Percentiles rank a stretch among this genome's conserved stretches.
Conservation (phyloP, 2,797 vertebrate genomes). For the Halcyon leucocephala region DNA sequence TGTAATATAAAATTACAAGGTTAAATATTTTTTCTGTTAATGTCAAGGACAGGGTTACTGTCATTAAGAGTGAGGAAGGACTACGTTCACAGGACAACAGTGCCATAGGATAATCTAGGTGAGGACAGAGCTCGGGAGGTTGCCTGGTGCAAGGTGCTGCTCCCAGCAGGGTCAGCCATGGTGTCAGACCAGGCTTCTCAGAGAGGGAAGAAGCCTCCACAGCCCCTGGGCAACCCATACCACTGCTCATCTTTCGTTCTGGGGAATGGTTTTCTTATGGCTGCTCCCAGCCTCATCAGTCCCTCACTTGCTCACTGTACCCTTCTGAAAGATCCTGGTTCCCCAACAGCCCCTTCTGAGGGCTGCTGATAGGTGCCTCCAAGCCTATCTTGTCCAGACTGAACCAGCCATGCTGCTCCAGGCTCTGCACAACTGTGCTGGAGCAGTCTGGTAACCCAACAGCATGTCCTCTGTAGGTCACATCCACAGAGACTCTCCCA, state of each 20-base stretch:
- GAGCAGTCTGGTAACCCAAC: not conserved
- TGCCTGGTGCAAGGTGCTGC: not conserved
- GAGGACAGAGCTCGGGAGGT: not conserved
- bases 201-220: not conserved
- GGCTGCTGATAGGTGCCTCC: not conserved
- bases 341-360: not conserved
- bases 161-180: not conserved
- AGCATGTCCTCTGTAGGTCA: fast-evolving
- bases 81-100: not conserved
- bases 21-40: not conserved
- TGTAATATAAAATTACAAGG: not conserved
- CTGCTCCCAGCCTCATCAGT: not conserved
- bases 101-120: not conserved
- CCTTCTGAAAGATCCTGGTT: not conserved
- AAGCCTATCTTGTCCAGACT: fast-evolving
- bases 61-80: not conserved
- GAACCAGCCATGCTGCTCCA: not conserved
- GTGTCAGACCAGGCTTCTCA: not conserved
- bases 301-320: fast-evolving
- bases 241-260: fast-evolving
- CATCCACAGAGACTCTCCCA: fast-evolving
- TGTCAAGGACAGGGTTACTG: not conserved
- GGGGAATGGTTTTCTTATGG: not conserved
- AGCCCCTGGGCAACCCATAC: fast-evolving
- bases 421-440: fast-evolving